Conservation (phyloP, 2,888 invertebrate genomes). For the Lissocephala sabroskyi region DNA sequence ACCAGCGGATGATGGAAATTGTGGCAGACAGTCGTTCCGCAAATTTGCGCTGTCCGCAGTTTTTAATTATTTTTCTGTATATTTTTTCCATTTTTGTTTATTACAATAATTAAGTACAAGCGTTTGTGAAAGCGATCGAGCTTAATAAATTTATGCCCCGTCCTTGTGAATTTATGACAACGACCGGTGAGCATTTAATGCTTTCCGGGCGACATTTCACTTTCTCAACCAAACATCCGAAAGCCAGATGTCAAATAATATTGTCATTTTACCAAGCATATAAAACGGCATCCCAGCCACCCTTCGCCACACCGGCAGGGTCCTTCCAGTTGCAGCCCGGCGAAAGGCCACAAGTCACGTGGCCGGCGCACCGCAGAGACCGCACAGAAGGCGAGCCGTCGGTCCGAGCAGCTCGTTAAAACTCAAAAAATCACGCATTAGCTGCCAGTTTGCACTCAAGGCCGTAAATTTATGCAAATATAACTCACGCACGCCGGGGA, state of each 20-base stretch:
- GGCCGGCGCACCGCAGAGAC: too few relatives aligned
- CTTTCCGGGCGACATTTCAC: too few relatives aligned
- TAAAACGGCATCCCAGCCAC: too few relatives aligned
- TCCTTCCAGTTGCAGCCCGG: background rate
- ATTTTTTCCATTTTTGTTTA: background rate
- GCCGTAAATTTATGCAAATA: conserved; percentile 61
- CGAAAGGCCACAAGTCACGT: conserved; percentile 5
- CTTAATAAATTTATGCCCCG: conserved; percentile 41
- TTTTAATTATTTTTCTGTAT: conserved; percentile 51
- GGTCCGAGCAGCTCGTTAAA: conserved; percentile 18
- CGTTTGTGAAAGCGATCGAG: too few relatives aligned
- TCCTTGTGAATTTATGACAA: conserved; percentile 51
- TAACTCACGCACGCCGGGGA: conserved; percentile 22
- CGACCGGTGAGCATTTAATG: too few relatives aligned
- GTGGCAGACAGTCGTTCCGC: too few relatives aligned
- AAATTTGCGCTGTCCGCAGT: conserved; percentile 49
- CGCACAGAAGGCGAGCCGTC: too few relatives aligned
- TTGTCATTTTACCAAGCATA: background rate
- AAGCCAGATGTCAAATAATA: conserved; percentile 23
- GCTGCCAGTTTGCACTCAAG: conserved; percentile 60
- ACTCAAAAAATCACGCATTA: conserved; percentile 56
- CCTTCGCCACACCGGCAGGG: too few relatives aligned
- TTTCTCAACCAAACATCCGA: too few relatives aligned
- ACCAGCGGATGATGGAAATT: too few relatives aligned
- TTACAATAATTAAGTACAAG: too few relatives aligned